phyloP scores from a whole-genome alignment of 2,888 invertebrate species.

The Caenorhabditis sp. region DNA sequence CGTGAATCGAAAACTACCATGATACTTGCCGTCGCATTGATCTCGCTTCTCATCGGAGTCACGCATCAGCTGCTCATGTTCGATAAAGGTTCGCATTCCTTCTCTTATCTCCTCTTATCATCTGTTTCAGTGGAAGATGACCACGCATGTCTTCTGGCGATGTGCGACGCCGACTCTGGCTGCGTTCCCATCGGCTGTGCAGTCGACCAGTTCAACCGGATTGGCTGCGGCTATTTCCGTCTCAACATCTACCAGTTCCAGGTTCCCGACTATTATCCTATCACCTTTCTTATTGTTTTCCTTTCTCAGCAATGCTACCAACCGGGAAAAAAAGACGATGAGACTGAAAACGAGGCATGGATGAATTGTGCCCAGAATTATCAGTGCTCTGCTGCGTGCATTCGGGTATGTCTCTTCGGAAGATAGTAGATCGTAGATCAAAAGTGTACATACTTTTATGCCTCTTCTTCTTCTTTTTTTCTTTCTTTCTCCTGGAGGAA shows the following conservation, averaged over 20 bases:
- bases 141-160: constrained; percentile 79
- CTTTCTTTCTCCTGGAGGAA: constrained; percentile 12
- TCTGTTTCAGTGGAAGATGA: constrained; percentile 76
- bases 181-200: constrained; percentile 81
- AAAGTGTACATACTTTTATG: constrained; percentile 26
- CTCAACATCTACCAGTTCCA: constrained; percentile 82
- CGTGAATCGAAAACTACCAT: constrained; percentile 41
- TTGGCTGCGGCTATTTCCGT: constrained; percentile 82
- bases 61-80: constrained; percentile 58
- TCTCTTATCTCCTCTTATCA: too few relatives aligned
- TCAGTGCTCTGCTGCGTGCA: constrained; percentile 80
- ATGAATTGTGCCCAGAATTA: constrained; percentile 81
- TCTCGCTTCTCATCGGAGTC: constrained; percentile 39
- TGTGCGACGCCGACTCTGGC: constrained; percentile 81
- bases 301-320: constrained; percentile 80
- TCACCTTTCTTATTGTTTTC: too few relatives aligned
- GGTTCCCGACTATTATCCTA: too few relatives aligned
- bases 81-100: constrained; percentile 46
- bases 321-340: constrained; percentile 80
- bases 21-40: constrained; percentile 32
- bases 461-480: too few relatives aligned
- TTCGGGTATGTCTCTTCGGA: constrained; percentile 69
- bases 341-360: constrained; percentile 80
- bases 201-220: constrained; percentile 75
- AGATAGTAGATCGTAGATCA: constrained; percentile 42